Evolutionary conservation across 2,888 invertebrate species (phyloP).

Genomic region (Ectemnius cavifrons): DNA sequence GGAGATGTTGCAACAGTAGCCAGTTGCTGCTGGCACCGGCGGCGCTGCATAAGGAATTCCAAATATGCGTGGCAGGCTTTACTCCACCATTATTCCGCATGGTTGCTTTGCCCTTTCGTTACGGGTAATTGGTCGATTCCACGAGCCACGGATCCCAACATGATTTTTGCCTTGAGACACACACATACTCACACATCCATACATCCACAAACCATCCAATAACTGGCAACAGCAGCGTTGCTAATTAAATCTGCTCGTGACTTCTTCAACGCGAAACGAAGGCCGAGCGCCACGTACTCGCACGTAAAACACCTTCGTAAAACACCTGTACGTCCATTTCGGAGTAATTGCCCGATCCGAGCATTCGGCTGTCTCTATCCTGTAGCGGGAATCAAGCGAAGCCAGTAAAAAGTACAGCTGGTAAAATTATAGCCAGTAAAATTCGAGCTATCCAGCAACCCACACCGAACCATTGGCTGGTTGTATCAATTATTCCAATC

Average conservation of each 20-base stretch:
- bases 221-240: not conserved
- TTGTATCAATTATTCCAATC: conserved; percentile 1
- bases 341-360: too few relatives aligned
- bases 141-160: not conserved
- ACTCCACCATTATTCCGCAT: conserved; percentile 40
- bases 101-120: conserved; percentile 28
- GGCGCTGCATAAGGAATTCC: conserved; percentile 49
- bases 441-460: too few relatives aligned
- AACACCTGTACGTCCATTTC: too few relatives aligned
- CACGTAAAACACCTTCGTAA: not conserved
- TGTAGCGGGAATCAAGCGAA: too few relatives aligned
- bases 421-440: too few relatives aligned
- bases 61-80: conserved; percentile 32
- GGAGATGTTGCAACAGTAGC: not conserved
- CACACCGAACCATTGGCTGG: too few relatives aligned
- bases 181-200: conserved; percentile 5
- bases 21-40: not conserved
- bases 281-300: not conserved
- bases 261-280: conserved; percentile 19
- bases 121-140: conserved; percentile 12
- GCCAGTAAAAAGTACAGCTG: too few relatives aligned
- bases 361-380: too few relatives aligned
- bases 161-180: conserved; percentile 4
- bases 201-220: too few relatives aligned
- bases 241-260: not conserved